Conservation (phyloP, 1,140 invertebrate species). For the Antheraea pernyi region DNA sequence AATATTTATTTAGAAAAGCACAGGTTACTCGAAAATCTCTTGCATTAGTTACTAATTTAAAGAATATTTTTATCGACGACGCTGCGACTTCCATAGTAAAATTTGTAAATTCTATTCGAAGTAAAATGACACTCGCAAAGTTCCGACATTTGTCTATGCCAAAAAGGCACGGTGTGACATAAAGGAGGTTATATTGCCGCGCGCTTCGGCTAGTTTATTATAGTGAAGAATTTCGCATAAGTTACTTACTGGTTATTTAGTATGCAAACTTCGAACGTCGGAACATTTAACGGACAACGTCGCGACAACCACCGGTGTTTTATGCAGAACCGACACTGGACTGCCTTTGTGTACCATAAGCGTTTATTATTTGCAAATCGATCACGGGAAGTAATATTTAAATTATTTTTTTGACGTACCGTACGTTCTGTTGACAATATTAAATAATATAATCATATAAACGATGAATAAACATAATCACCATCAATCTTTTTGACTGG, state of each 20-base stretch:
- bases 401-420: neutral
- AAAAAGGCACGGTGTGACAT: neutral
- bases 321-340: conserved; percentile 6
- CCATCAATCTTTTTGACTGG: no score
- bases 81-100: no score
- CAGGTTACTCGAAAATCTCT: no score
- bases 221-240: conserved; percentile 38
- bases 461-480: no score
- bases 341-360: neutral
- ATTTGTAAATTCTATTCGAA: no score
- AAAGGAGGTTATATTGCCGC: neutral
- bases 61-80: no score
- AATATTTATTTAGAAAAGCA: no score
- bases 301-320: conserved; percentile 57
- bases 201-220: neutral
- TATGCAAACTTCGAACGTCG: conserved; percentile 53
- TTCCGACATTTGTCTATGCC: no score
- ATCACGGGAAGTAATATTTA: neutral
- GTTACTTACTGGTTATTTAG: conserved; percentile 39
- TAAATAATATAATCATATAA: neutral
- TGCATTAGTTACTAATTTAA: no score
- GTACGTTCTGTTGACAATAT: neutral
- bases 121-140: no score
- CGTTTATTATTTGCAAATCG: neutral
- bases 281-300: conserved; percentile 52